Base-by-base conservation (phyloP, 1,140 invertebrate species). In the Leptinotarsa undecemlineata region DNA sequence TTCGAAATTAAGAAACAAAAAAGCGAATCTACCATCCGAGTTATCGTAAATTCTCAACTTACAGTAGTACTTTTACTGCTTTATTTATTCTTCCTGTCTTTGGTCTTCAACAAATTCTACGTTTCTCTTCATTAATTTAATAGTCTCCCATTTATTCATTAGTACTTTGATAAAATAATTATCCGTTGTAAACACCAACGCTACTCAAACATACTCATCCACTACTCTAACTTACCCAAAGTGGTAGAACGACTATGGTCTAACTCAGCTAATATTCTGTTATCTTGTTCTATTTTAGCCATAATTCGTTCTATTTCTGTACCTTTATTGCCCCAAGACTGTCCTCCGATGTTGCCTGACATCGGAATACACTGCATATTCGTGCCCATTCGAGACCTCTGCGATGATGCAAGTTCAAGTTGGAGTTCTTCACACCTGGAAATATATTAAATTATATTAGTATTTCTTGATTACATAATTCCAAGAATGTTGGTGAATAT, bases 251-350 rank as follows among this genome's bases (percentile, higher is more conserved):
- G 88, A 77, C 92, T 91, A 84, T 95, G 93, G 84, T 97, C 96
- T 81, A 97, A 86, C 83, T 97, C 95, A 74, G 95, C 95, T 79
- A 97, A 87, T 81, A 97, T 93, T 83, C 94, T 89, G 85, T 91
- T 91, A 86, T 91, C 90, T 86, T 96, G 95, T 85, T 97, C 95
- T 80, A 97, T 94, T 88, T 96, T 97, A 75, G 95, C 95, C 93
- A 97, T 96, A 83, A 97, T 94, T 82, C 93, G 89, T 85, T 97
- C 95, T 81, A 97, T 96, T 87, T 97, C 95, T 33, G 91, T 90
- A 80, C 91, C 91, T 78, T 91, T 91, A 73, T 88, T 86, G 73
- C 85, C 87, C 85, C 87, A 88, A 33, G 73, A 72, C 68, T 79
- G 77, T 61, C 74, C 76, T 86, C 89, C 78, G 85, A 87, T 79